Base-by-base conservation (phyloP, 2,797 vertebrate species). In the Sebastes flavidus region DNA sequence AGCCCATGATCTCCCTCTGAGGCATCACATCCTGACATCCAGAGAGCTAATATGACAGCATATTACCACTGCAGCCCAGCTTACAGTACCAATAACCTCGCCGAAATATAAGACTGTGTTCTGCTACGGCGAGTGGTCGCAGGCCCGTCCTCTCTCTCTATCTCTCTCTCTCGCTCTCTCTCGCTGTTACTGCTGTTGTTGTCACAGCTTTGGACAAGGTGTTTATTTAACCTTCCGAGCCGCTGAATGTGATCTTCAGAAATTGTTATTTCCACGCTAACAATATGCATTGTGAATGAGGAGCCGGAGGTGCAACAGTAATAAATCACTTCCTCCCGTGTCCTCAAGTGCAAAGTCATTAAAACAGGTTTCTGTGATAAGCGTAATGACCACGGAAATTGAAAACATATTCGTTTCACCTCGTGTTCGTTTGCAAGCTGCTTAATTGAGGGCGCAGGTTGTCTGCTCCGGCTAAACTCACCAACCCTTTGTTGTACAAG, bases 31-130 rank as follows among this genome's bases (percentile, higher is more conserved):
- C 78, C 75, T 84, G 84, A 92, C 88, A 88, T 87, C 70, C 83
- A 80, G 63, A 56, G 72, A 85, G 82, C 79, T 91, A 87, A 89
- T 87, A 67, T 91, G 88, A 93, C 90, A 91, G 89, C 88, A 67
- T 65, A 87, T 86, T 90, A 90, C 86, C 81, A 77, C 84, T 67
- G 79, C 81, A 82, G 8, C 80, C 55, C 52, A 61, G 79, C 62
- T 86, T 63, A 88, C 38, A 42, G 13, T 42, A 42, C 81, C 82
- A 85, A 89, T 89, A 85, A 89, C 83, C 79, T 89, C 56, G 55
- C 24, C 79, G 75, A 63, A 83, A 73, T 72, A 73, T 69, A 69
- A 76, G 84, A 77, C 72, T 68, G 38, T 71, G 78, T 60, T 88
- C 24, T 42, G 78, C 73, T 58, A 16, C 73, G 81, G 79, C 24